phyloP scores from a whole-genome alignment of 2,888 invertebrate species.

The Liodrosophila aerea region DNA sequence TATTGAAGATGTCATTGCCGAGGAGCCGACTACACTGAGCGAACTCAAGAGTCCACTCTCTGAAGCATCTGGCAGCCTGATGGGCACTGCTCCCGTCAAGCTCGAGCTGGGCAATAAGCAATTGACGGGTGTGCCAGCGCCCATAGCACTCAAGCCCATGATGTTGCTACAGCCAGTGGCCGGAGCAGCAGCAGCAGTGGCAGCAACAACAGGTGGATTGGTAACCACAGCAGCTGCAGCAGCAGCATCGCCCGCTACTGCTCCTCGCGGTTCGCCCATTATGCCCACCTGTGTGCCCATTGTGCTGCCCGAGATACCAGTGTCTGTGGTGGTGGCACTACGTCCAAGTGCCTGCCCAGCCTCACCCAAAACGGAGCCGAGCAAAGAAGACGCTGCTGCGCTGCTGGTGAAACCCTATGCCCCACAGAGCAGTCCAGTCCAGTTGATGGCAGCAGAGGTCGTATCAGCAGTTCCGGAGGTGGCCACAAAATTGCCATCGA shows the following conservation, averaged over 20 bases:
- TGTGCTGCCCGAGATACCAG: slow-evolving; percentile 76
- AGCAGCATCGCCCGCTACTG: neutral
- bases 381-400: neutral
- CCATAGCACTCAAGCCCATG: slow-evolving; percentile 64
- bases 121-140: slow-evolving; percentile 50
- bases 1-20: slow-evolving; percentile 83
- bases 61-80: slow-evolving; percentile 41
- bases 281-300: slow-evolving; percentile 66
- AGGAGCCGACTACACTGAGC: slow-evolving; percentile 58
- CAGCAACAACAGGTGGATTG: slow-evolving; percentile 1
- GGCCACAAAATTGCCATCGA: neutral
- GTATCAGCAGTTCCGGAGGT: neutral
- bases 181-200: slow-evolving; percentile 15
- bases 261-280: neutral
- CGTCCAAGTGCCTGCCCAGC: slow-evolving; percentile 45
- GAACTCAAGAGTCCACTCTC: slow-evolving; percentile 70
- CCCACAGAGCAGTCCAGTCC: slow-evolving; percentile 7
- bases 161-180: slow-evolving; percentile 25
- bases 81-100: slow-evolving; percentile 49
- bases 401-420: slow-evolving; percentile 27
- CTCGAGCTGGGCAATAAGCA: slow-evolving; percentile 52
- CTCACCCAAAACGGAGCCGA: slow-evolving; percentile 29
- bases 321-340: slow-evolving; percentile 72
- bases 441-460: neutral
- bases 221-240: slow-evolving; percentile 16